phyloP scores from a whole-genome alignment of 2,113 vertebrate species.

The Aviceda subcristata region DNA sequence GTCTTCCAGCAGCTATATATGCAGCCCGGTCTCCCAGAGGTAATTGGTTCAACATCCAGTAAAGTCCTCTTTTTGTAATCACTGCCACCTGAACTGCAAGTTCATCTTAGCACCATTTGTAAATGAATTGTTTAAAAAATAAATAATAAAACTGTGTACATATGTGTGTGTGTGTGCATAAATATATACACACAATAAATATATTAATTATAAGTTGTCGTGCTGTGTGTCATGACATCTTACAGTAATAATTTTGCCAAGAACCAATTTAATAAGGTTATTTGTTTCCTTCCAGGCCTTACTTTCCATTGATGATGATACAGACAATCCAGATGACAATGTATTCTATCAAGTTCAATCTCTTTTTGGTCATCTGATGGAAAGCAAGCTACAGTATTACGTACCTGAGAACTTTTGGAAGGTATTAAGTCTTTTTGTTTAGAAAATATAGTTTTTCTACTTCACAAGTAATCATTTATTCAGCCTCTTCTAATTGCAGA shows the following conservation, averaged over 20 bases:
- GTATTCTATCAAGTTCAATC: constrained; percentile 98
- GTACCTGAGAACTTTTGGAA: constrained; percentile 99
- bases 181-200: background rate
- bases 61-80: background rate
- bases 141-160: background rate
- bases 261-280: background rate
- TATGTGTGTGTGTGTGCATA: background rate
- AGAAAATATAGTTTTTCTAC: background rate
- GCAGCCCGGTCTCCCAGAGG: constrained; percentile 97
- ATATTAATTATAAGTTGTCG: background rate
- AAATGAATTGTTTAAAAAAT: background rate
- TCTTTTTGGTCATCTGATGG: constrained; percentile 97
- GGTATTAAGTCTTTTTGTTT: constrained; percentile 76
- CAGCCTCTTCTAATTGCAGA: background rate
- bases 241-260: background rate
- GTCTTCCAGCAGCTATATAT: constrained; percentile 99
- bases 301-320: constrained; percentile 95
- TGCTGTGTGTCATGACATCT: background rate
- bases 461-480: background rate
- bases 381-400: constrained; percentile 98
- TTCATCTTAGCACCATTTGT: background rate
- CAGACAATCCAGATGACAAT: constrained; percentile 95
- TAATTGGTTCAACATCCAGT: constrained; percentile 34
- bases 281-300: constrained; percentile 74
- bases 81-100: background rate